Conservation (phyloP, 2,797 vertebrate species). For the Darevskia mixta region DNA sequence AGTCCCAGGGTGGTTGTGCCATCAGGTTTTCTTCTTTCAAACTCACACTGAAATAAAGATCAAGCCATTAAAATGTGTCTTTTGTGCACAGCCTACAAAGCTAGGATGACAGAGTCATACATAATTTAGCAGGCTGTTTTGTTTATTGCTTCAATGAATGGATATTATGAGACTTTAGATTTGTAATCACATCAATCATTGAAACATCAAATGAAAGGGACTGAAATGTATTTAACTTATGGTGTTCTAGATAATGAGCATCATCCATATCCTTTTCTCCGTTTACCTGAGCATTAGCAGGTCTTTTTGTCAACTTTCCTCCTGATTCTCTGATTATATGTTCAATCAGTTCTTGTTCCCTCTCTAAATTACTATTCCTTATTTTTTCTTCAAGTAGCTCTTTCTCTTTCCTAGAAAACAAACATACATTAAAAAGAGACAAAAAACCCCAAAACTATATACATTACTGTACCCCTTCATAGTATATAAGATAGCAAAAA, state of each 20-base stretch:
- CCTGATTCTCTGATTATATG: constrained; percentile 91
- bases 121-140: constrained; percentile 9
- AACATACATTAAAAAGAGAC: neutral
- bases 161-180: neutral
- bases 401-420: constrained; percentile 87
- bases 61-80: constrained; percentile 24
- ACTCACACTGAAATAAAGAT: constrained; percentile 86
- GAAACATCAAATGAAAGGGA: neutral
- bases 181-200: neutral
- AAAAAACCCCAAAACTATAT: neutral
- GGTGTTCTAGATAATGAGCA: neutral
- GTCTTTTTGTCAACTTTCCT: constrained; percentile 91
- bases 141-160: constrained; percentile 8
- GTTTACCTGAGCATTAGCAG: constrained; percentile 87
- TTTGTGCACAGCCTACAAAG: neutral
- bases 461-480: neutral
- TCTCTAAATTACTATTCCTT: constrained; percentile 81
- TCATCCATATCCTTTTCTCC: neutral
- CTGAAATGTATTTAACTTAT: neutral
- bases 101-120: neutral
- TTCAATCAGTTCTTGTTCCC: constrained; percentile 93
- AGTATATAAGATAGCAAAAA: neutral
- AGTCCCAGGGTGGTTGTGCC: constrained; percentile 94
- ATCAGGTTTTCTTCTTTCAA: constrained; percentile 90
- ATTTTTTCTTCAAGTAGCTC: constrained; percentile 88